Evolutionary conservation across 1,140 invertebrate species (phyloP).

Genomic region (Lethrus apterus): DNA sequence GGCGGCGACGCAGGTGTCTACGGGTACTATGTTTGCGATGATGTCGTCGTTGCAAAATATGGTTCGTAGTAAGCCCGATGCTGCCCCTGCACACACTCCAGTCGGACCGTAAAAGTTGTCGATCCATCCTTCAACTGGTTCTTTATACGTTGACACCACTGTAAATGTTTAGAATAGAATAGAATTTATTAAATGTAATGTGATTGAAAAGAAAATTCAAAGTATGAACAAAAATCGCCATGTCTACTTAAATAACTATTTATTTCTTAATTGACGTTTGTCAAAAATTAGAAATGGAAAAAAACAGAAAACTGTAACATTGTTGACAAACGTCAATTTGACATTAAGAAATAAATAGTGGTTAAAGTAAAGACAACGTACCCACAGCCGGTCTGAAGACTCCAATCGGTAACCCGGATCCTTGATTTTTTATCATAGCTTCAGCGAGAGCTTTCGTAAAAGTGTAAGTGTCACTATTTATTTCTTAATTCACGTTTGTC

Average conservation of each 20-base stretch:
- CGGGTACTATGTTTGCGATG: conserved; percentile 62
- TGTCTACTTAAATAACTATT: too few relatives aligned
- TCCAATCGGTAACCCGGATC: conserved; percentile 54
- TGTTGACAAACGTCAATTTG: too few relatives aligned
- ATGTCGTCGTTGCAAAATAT: conserved; percentile 54
- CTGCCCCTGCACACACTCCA: conserved; percentile 55
- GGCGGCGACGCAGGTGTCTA: conserved; percentile 69
- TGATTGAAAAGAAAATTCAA: conserved; percentile 51
- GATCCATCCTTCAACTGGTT: conserved; percentile 64
- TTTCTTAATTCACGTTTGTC: not conserved
- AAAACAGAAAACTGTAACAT: not conserved
- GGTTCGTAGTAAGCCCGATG: conserved; percentile 66
- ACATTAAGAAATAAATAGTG: too few relatives aligned
- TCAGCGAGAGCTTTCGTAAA: conserved; percentile 70
- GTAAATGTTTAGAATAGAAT: conserved; percentile 16
- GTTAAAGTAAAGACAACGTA: too few relatives aligned
- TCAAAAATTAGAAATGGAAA: not conserved
- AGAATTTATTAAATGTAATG: conserved; percentile 12
- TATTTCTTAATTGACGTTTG: not conserved
- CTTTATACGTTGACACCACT: conserved; percentile 41
- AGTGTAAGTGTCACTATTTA: conserved; percentile 66
- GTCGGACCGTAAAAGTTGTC: conserved; percentile 89
- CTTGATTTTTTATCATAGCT: conserved; percentile 49
- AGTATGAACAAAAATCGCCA: conserved; percentile 53
- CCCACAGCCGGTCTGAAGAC: conserved; percentile 60